Conservation (phyloP, 2,797 vertebrate genomes). For the Rhinella marina region DNA sequence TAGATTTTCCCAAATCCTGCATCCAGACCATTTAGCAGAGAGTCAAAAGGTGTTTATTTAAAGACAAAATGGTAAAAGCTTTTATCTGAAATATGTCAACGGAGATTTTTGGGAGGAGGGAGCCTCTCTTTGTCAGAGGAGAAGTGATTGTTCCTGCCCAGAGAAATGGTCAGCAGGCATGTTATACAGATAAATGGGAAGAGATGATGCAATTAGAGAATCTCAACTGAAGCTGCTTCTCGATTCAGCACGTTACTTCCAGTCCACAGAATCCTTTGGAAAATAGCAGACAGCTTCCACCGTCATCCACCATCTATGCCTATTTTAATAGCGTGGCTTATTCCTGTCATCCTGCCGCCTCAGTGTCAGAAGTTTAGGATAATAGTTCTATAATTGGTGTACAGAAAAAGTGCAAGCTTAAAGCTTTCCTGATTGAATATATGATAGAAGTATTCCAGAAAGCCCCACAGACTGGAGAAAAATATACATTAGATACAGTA, state of each 20-base stretch:
- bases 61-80: constrained; percentile 46
- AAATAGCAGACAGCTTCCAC: constrained; percentile 78
- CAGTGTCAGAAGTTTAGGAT: constrained; percentile 64
- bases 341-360: constrained; percentile 67
- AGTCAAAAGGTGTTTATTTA: constrained; percentile 59
- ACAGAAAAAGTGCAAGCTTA: constrained; percentile 59
- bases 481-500: not conserved
- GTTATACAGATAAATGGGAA: constrained; percentile 64
- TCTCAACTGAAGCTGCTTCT: constrained; percentile 69
- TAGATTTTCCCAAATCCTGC: constrained; percentile 23
- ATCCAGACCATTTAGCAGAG: constrained; percentile 40
- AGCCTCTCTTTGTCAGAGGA: constrained; percentile 39
- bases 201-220: constrained; percentile 71
- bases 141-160: constrained; percentile 47
- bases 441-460: not conserved
- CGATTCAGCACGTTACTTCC: constrained; percentile 81
- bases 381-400: constrained; percentile 65
- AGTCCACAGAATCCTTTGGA: constrained; percentile 83
- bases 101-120: constrained; percentile 2
- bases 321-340: constrained; percentile 79
- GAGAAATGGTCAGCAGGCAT: constrained; percentile 63
- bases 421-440: constrained; percentile 26
- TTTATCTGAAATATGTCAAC: constrained; percentile 57
- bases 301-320: constrained; percentile 76
- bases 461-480: not conserved